Evolutionary conservation across 2,888 invertebrate genomes (phyloP).

Genomic region (Baccha elongata): DNA sequence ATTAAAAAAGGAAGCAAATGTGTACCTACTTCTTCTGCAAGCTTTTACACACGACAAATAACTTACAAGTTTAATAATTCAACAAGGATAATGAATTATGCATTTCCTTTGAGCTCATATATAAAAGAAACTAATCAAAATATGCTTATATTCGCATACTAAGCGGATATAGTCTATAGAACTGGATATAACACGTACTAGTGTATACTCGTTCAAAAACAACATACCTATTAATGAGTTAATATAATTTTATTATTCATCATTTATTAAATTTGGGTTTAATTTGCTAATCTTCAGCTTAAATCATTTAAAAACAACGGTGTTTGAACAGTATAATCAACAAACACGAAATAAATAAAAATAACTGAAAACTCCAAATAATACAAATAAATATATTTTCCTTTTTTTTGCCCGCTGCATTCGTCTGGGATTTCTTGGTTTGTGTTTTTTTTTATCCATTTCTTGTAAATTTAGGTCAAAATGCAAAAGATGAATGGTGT

Average conservation of each 20-base stretch:
- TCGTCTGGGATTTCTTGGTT: slow-evolving; percentile 46
- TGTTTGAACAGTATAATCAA: slow-evolving; percentile 46
- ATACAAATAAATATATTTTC: slow-evolving; percentile 13
- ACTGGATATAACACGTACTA: too few relatives aligned
- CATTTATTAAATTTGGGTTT: slow-evolving; percentile 1
- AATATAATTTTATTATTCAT: slow-evolving; percentile 16
- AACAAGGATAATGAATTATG: too few relatives aligned
- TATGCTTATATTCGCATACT: too few relatives aligned
- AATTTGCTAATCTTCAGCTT: slow-evolving; percentile 43
- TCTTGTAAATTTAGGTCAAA: slow-evolving; percentile 76
- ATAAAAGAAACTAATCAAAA: too few relatives aligned
- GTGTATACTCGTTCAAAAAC: neutral
- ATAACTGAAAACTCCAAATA: slow-evolving; percentile 1
- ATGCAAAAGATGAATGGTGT: slow-evolving; percentile 81
- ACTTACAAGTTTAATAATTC: too few relatives aligned
- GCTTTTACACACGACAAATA: too few relatives aligned
- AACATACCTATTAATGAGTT: neutral
- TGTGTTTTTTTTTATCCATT: neutral
- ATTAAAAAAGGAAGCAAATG: too few relatives aligned
- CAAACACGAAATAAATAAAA: slow-evolving; percentile 30
- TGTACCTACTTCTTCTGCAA: too few relatives aligned
- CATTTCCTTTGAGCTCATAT: too few relatives aligned
- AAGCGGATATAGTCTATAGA: too few relatives aligned
- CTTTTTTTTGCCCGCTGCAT: slow-evolving; percentile 57
- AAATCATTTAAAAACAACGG: slow-evolving; percentile 48